Base-by-base conservation (phyloP, 2,888 invertebrate species). In the Sesamia inferens region DNA sequence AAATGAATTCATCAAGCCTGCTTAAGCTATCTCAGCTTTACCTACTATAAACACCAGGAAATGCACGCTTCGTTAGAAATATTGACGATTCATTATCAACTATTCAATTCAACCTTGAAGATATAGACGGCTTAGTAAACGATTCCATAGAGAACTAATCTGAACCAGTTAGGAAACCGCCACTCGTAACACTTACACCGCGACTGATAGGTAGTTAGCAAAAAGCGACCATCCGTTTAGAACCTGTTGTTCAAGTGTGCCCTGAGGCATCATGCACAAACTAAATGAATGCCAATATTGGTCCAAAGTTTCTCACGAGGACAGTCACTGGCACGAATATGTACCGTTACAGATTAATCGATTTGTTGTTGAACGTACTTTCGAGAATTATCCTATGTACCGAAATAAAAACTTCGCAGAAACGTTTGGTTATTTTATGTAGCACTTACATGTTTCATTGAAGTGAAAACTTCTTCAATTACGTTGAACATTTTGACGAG, bases 291-390 rank as follows among this genome's bases (percentile, higher is more conserved):
- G 83, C 83, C 85, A 85, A 90, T 83, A 85, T 81, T 79, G 76
- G 72, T 69, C 61, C 76, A 81, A 81, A 77, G 78, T 82, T 88
- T 90, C 89, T 85, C 88, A 88, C 86, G 87, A 83, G 82, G 89
- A 89, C 88, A 76, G 71, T 71, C 68, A 57, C 71, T 67, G 79
- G 67, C 71, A 77, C 78, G 64, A 74, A 47, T 61, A 80, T 61
- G 72, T 78, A 71, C 74, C 83, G 78, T 85, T 84, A 57, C 31
- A 51, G 57, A 73, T 71, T 74, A 80, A 75, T 81, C 67, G 70
- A 81, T 77, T 85, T 78, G 79, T 82, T 81, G 71, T 74, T 78
- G 68, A 51, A 69, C 47, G 63, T 57, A 55, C 62, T 73, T 66
- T 73, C 51, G 11, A 81, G 48, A 11, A n/a, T 14, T 44, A 47